A percentile compares a stretch with the other conserved stretches of the same genome.
Conservation (phyloP, 2,797 vertebrate species). For the Tinamus major region DNA sequence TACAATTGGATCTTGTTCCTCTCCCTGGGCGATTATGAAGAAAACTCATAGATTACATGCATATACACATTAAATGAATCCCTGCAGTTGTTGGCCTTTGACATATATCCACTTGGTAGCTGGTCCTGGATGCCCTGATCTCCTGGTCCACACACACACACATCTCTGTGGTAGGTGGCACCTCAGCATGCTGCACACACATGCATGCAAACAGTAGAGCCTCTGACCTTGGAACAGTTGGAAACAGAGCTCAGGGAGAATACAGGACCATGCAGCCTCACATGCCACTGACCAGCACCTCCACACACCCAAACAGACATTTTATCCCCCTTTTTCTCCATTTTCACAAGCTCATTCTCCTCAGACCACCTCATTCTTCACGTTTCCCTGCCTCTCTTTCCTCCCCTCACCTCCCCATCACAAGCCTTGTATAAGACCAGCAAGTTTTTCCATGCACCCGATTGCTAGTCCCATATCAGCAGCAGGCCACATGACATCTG, state of each 20-base stretch:
- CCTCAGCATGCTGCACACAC: rapidly evolving
- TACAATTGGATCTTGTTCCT: background rate
- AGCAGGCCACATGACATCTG: rapidly evolving
- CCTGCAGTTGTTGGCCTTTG: background rate
- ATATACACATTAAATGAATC: no score
- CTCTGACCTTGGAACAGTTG: background rate
- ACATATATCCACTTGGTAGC: background rate
- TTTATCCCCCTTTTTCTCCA: background rate
- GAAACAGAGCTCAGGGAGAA: background rate
- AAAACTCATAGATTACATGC: background rate
- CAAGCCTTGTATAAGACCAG: background rate
- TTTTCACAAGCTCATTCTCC: background rate
- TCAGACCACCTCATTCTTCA: background rate
- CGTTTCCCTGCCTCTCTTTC: background rate
- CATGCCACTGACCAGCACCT: rapidly evolving
- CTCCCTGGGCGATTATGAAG: background rate
- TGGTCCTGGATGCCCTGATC: background rate
- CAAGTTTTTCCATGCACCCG: background rate
- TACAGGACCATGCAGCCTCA: background rate
- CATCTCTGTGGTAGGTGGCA: background rate
- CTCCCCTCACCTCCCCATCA: no score
- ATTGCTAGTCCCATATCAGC: background rate
- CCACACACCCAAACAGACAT: background rate
- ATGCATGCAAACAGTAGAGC: rapidly evolving
- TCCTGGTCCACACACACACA: background rate